phyloP scores from a whole-genome alignment of 2,888 invertebrate genomes.

The Eustalomyia histrio region DNA sequence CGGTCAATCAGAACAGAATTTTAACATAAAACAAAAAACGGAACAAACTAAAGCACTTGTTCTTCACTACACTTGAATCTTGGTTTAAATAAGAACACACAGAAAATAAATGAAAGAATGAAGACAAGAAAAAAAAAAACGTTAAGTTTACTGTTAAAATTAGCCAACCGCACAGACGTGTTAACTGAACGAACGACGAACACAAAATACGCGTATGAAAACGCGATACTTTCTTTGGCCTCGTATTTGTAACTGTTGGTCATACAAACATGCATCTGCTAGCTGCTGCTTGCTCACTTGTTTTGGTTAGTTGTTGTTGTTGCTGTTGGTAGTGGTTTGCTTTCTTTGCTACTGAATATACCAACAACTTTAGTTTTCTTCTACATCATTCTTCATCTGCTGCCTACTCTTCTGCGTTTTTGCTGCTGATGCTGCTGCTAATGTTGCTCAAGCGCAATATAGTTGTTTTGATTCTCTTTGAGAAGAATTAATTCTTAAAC shows the following conservation, averaged over 20 bases:
- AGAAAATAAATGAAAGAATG: conserved; percentile 19
- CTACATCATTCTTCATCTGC: conserved; percentile 16
- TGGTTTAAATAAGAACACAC: conserved; percentile 35
- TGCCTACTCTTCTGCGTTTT: background rate
- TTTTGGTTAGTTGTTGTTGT: conserved; percentile 5
- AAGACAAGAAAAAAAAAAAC: conserved; percentile 45
- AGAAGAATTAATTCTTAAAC: background rate
- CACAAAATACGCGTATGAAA: conserved; percentile 78
- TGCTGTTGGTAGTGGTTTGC: conserved; percentile 35
- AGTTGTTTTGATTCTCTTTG: background rate
- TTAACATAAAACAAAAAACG: conserved; percentile 20
- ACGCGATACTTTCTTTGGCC: conserved; percentile 78
- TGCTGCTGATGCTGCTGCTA: background rate
- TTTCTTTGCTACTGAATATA: conserved; percentile 50
- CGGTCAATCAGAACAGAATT: conserved; percentile 41
- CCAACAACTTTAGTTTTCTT: conserved; percentile 3
- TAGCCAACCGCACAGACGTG: conserved; percentile 73
- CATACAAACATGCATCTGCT: conserved; percentile 48
- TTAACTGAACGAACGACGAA: conserved; percentile 79
- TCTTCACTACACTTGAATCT: conserved; percentile 59
- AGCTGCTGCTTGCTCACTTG: conserved; percentile 20
- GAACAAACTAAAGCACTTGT: conserved; percentile 60
- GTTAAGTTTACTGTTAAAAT: conserved; percentile 36
- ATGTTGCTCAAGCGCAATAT: background rate
- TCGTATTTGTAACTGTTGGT: conserved; percentile 72